Percentiles rank a stretch among this genome's conserved stretches.
phyloP scores from a whole-genome alignment of 2,113 vertebrate species.

The Microcebus ravelobensis region DNA sequence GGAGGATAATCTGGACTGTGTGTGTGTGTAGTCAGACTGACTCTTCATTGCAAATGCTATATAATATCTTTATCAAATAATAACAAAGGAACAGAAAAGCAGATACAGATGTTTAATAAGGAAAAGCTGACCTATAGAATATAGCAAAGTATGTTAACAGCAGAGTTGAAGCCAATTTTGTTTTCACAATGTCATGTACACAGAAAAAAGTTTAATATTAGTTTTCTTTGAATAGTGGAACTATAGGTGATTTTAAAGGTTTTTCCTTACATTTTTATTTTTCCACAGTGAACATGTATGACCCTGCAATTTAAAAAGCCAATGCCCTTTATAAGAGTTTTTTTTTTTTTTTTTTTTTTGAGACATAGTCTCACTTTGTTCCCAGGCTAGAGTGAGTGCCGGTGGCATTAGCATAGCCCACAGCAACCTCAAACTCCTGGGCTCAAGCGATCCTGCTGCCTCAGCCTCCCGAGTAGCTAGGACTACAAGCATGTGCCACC shows the following conservation, averaged over 20 bases:
- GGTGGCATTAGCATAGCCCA: too few species aligned
- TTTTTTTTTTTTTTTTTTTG: too few species aligned
- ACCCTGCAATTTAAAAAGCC: background rate
- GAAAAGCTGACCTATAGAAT: background rate
- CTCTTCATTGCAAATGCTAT: background rate
- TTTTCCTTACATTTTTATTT: background rate
- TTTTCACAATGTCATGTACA: conserved; percentile 13
- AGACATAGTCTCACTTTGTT: too few species aligned
- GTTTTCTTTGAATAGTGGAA: conserved; percentile 11
- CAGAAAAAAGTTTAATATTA: background rate
- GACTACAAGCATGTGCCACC: too few species aligned
- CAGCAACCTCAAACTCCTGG: too few species aligned
- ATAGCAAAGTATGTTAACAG: background rate
- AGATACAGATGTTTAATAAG: background rate
- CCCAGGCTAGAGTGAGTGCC: too few species aligned
- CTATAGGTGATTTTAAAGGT: background rate
- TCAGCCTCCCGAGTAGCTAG: too few species aligned
- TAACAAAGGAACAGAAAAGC: conserved; percentile 20
- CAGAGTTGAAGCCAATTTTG: background rate
- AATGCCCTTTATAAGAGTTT: background rate
- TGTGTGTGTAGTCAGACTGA: background rate
- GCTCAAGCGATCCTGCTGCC: too few species aligned
- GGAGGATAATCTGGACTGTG: background rate
- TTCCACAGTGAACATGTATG: background rate
- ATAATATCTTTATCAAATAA: background rate